Percentiles rank a stretch among this genome's conserved stretches.
Evolutionary conservation across 2,888 invertebrate species (phyloP).

Genomic region (Glyphotaelius pellucidus): DNA sequence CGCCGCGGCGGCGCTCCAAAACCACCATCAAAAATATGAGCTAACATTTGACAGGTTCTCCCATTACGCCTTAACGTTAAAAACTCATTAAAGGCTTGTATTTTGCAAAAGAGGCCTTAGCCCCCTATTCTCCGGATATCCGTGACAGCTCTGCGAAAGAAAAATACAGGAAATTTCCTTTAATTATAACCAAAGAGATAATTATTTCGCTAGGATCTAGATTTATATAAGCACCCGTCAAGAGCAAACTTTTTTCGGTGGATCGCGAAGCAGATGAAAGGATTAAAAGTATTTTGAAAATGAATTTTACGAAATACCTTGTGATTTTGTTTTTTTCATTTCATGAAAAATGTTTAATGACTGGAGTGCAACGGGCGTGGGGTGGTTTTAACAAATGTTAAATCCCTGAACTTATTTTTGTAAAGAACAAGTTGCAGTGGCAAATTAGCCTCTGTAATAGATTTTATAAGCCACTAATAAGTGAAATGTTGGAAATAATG

Average conservation of each 20-base stretch:
- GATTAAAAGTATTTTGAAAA: background rate
- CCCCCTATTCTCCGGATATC: background rate
- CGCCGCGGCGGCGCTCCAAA: background rate
- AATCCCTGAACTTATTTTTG: background rate
- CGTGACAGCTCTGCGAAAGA: conserved; percentile 15
- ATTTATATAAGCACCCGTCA: conserved; percentile 29
- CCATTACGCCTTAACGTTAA: background rate
- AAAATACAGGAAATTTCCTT: conserved; percentile 30
- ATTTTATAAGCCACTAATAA: no score
- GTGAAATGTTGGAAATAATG: no score
- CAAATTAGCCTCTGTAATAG: no score
- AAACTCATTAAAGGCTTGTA: conserved; percentile 14
- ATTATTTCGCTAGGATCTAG: conserved; percentile 24
- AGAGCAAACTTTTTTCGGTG: conserved; percentile 8
- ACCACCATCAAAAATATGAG: background rate
- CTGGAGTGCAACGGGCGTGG: background rate
- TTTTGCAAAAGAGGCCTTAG: background rate
- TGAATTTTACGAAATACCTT: background rate
- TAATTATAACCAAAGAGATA: conserved; percentile 36
- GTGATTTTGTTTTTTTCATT: background rate
- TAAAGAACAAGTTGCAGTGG: no score
- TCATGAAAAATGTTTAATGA: background rate
- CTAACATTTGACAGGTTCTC: background rate
- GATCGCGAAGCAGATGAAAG: background rate
- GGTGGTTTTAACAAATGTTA: background rate